Evolutionary conservation across 2,888 invertebrate species (phyloP).

Genomic region (Idaea straminata): DNA sequence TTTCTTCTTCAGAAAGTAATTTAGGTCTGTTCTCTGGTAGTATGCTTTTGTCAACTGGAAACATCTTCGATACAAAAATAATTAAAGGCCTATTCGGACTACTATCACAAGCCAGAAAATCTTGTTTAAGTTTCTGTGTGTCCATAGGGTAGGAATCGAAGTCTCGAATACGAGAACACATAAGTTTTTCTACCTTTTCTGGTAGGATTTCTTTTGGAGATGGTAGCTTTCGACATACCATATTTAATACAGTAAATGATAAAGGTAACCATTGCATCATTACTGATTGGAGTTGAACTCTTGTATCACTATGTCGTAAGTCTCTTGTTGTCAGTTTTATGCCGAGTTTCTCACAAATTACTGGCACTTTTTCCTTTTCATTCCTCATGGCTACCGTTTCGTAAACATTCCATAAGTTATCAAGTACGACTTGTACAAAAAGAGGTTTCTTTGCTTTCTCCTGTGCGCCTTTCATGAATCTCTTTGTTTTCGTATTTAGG

Average conservation of each 20-base stretch:
- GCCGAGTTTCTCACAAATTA: conserved; percentile 87
- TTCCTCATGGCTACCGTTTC: conserved; percentile 88
- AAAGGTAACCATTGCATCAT: conserved; percentile 95
- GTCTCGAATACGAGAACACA: conserved; percentile 85
- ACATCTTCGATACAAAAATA: conserved; percentile 94
- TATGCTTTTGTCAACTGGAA: conserved; percentile 86
- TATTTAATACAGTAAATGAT: conserved; percentile 88
- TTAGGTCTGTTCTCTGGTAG: conserved; percentile 91
- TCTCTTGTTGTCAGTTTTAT: conserved; percentile 89
- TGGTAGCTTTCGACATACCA: conserved; percentile 90
- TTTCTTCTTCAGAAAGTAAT: conserved; percentile 87
- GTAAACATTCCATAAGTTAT: conserved; percentile 95
- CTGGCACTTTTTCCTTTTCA: conserved; percentile 86
- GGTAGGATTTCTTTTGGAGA: conserved; percentile 87
- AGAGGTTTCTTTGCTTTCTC: conserved; percentile 95
- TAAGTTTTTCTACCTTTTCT: conserved; percentile 90
- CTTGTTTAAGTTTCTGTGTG: conserved; percentile 85
- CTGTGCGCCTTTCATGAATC: conserved; percentile 92
- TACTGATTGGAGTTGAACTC: conserved; percentile 89
- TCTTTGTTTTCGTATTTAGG: conserved; percentile 90
- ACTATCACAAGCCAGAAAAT: conserved; percentile 85
- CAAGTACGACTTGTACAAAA: conserved; percentile 94
- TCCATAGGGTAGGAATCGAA: conserved; percentile 84
- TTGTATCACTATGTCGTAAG: conserved; percentile 87
- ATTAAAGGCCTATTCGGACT: conserved; percentile 83